Evolutionary conservation across 2,113 vertebrate genomes (phyloP), one percentile per base, ranked within the genome.

Genomic region (Rissa tridactyla): DNA sequence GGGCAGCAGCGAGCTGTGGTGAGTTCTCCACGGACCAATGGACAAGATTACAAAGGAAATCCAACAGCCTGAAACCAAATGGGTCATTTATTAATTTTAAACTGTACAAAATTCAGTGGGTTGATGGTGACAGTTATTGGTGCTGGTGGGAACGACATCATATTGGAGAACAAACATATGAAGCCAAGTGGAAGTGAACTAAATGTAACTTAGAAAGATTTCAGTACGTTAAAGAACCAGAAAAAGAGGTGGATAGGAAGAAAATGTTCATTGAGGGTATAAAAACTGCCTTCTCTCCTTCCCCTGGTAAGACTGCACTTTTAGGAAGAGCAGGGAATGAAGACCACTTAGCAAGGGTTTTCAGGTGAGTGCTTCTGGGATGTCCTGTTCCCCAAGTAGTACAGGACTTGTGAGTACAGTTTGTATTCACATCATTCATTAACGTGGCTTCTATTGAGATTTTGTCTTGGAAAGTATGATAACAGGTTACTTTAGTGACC

Each of bases 331-430:
- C 4, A 42, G 5, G n/a, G 27, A 62, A 51, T 27, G 9, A 86
- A 66, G 25, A 34, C 9, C 34, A 61, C 13, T 58, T 26, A 75
- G 4, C 9, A 62, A 54, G 5, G 9, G 0, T 7, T 91, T 13
- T 86, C 11, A 10, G 17, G 1, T 61, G 12, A 83, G 5, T 0
- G 0, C 10, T 66, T 18, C 34, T n/a, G 13, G 27, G 30, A 55
- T 1, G 0, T 77, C 76, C 21, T 4, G 1, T 40, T 62, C 30
- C 26, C 16, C 22, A 81, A 42, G 47, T 38, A 72, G 15, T 12
- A 51, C 5, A 76, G 15, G n/a, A n/a, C 10, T 38, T 85, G 10
- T 27, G 11, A 58, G 10, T 25, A 3, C 2, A 1, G 4, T 5
- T 21, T 88, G 13, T 62, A 54, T 69, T 88, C 40, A 34, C 6